These are phyloP conservation scores for Datnioides undecimradiatus DNA, from an alignment of 2,113 vertebrate genomes.

Conservation along the genomic window DNA sequence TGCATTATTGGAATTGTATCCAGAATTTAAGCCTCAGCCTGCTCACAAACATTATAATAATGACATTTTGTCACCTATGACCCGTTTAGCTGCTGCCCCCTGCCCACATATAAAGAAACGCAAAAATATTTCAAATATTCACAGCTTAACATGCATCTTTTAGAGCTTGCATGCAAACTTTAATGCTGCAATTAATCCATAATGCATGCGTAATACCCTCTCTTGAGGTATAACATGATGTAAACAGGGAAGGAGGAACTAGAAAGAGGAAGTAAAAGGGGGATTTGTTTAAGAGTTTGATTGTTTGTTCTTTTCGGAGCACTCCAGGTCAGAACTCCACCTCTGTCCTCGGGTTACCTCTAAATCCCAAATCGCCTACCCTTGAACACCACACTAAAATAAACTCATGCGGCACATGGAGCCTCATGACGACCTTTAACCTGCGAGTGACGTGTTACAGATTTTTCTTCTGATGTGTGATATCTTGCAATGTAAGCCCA, in stretches of 20 bases:
- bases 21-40: conserved; percentile 11
- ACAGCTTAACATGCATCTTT: too few species aligned
- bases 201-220: neutral
- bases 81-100: neutral
- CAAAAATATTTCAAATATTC: neutral
- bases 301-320: conserved; percentile 40
- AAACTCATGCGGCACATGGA: conserved; percentile 22
- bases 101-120: neutral
- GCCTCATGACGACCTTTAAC: conserved; percentile 7
- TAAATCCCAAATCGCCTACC: conserved; percentile 35
- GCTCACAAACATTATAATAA: neutral
- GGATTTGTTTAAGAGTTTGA: conserved; percentile 27
- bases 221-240: conserved; percentile 2
- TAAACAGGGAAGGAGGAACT: conserved; percentile 33
- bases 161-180: conserved; percentile 3
- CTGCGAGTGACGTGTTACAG: neutral
- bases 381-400: conserved; percentile 5
- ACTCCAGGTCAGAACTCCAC: conserved; percentile 14
- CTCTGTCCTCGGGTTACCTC: conserved; percentile 47
- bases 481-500: neutral
- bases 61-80: neutral
- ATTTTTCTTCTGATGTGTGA: conserved; percentile 15
- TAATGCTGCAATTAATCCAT: neutral
- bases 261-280: conserved; percentile 32
- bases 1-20: neutral